Evolutionary conservation across 35 echinoderm and acorn worm species (phyloP).

Genomic region (Hemicentrotus pulcherrimus): DNA sequence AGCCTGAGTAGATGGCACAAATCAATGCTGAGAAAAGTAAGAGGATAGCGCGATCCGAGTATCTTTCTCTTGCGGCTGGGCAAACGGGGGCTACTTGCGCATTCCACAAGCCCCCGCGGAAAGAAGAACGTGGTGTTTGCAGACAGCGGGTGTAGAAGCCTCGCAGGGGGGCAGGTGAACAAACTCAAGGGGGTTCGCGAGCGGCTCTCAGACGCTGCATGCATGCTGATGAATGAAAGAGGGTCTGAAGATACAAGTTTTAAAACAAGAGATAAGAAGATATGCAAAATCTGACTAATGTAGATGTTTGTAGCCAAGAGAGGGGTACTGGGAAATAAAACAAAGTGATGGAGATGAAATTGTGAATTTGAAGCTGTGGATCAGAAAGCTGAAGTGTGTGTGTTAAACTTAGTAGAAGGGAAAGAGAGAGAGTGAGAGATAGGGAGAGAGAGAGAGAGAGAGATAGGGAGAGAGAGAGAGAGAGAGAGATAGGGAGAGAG

Average conservation of each 20-base stretch:
- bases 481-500: not conserved
- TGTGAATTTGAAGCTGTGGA: constrained; percentile 10
- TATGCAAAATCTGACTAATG: not conserved
- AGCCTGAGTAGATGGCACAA: not conserved
- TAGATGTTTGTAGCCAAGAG: not conserved
- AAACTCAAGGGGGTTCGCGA: constrained; percentile 10
- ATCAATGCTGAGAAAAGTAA: constrained; percentile 2
- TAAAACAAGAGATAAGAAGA: not conserved
- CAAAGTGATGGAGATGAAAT: not conserved
- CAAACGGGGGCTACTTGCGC: not conserved
- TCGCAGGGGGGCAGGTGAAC: constrained; percentile 13
- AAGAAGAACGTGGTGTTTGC: not conserved
- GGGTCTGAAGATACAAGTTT: not conserved
- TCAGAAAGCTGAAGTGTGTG: not conserved
- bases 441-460: not conserved
- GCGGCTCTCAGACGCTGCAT: not conserved
- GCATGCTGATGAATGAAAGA: constrained; percentile 30
- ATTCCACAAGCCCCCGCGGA: constrained; percentile 25
- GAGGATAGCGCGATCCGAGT: not conserved
- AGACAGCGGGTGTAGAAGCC: not conserved
- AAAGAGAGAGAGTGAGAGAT: not conserved
- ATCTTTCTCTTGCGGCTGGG: not conserved
- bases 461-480: not conserved
- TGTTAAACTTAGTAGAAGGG: not conserved
- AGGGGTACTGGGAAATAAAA: not conserved